These are phyloP conservation scores for Falco concolor DNA, from an alignment of 2,797 vertebrate genomes.

Conservation along the genomic window DNA sequence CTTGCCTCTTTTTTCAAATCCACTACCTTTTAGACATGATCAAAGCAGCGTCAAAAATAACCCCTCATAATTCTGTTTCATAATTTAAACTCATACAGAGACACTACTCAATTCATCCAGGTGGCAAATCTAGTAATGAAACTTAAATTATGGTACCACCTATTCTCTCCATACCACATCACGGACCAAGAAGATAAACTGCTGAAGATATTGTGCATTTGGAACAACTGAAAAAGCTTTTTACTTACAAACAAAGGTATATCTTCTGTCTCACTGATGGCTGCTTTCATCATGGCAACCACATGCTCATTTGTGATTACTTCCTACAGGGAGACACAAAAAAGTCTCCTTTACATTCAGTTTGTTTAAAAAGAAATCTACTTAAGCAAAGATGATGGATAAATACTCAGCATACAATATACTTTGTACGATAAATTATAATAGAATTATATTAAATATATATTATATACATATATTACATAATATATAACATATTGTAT, in stretches of 20 bases:
- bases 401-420: fast-evolving
- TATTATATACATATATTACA: too few relatives aligned
- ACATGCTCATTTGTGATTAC: conserved; percentile 94
- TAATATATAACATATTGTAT: too few relatives aligned
- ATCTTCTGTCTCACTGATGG: conserved; percentile 89
- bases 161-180: not conserved
- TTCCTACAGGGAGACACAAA: conserved; percentile 77
- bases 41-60: not conserved
- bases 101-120: not conserved
- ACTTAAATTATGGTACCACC: not conserved
- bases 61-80: not conserved
- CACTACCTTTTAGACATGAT: not conserved
- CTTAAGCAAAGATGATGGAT: not conserved
- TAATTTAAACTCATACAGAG: not conserved
- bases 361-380: not conserved
- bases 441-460: too few relatives aligned
- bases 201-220: not conserved
- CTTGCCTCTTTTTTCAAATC: not conserved
- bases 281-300: conserved; percentile 96
- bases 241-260: conserved; percentile 90
- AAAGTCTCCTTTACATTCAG: not conserved
- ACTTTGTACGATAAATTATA: not conserved
- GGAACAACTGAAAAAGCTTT: not conserved
- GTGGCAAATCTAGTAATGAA: not conserved
- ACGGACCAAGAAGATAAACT: not conserved